Conservation (phyloP, 2,113 vertebrate genomes). For the Prinia subflava region DNA sequence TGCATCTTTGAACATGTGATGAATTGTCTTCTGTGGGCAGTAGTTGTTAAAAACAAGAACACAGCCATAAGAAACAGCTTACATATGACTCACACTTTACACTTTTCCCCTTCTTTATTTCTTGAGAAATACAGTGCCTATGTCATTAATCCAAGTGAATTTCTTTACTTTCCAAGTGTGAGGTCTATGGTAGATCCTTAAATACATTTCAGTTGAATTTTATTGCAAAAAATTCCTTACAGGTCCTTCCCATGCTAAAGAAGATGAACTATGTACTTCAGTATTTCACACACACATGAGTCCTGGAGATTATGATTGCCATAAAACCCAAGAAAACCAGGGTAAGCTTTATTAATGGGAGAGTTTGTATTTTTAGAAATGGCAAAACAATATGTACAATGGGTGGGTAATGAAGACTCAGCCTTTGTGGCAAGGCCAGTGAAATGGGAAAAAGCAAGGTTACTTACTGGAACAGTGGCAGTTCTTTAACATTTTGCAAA, state of each 20-base stretch:
- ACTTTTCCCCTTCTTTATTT: neutral
- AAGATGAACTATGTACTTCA: slow-evolving; percentile 54
- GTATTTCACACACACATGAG: slow-evolving; percentile 80
- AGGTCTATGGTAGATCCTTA: neutral
- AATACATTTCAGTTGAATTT: neutral
- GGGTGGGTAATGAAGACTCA: neutral
- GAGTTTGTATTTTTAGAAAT: neutral
- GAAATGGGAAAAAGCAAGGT: neutral
- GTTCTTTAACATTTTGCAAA: neutral
- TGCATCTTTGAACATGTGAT: neutral
- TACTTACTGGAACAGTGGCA: neutral
- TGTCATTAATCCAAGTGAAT: neutral
- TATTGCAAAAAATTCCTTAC: neutral
- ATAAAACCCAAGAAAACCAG: neutral
- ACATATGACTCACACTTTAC: neutral
- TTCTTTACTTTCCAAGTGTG: neutral
- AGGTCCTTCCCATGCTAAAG: slow-evolving; percentile 56
- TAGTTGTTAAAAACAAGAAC: neutral
- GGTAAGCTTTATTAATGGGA: slow-evolving; percentile 38
- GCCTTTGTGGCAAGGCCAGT: neutral
- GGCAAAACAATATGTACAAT: neutral
- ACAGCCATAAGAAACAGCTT: neutral
- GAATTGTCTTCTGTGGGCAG: neutral
- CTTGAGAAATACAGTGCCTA: neutral
- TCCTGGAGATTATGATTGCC: slow-evolving; percentile 62